phyloP scores from a whole-genome alignment of 2,797 vertebrate species.

The Smutsia temminckii region DNA sequence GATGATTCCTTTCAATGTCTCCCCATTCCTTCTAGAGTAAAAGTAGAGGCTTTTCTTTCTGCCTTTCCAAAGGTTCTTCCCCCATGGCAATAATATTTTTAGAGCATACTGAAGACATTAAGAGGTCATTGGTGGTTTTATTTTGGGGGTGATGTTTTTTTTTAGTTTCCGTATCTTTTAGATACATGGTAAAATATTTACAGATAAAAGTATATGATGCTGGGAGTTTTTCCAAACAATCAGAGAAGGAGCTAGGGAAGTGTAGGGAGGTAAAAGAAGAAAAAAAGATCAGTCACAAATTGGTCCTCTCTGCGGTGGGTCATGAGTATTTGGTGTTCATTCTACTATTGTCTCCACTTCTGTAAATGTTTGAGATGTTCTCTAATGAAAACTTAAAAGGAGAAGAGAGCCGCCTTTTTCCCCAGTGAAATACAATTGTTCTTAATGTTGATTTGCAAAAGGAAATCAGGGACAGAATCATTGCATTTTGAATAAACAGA shows the following conservation, averaged over 20 bases:
- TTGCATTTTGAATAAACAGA: constrained; percentile 9
- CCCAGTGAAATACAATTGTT: background rate
- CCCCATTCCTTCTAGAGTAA: background rate
- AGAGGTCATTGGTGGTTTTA: background rate
- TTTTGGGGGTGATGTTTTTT: background rate
- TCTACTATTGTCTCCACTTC: background rate
- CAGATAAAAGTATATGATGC: background rate
- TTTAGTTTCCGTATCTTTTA: background rate
- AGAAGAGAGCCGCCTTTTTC: background rate
- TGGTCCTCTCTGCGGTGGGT: background rate
- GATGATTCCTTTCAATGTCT: background rate
- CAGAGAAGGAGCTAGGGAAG: background rate
- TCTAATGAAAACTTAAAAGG: background rate
- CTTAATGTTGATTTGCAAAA: background rate
- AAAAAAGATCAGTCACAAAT: background rate
- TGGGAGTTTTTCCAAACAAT: background rate
- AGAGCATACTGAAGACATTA: background rate
- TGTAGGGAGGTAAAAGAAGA: background rate
- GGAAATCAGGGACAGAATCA: background rate
- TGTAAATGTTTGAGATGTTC: background rate
- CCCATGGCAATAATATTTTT: background rate
- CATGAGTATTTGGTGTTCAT: background rate
- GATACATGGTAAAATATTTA: background rate
- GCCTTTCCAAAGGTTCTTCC: background rate
- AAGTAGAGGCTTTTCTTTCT: background rate